Evolutionary conservation across 2,113 vertebrate species (phyloP).

Genomic region (Machaerirhynchus nigripectus): DNA sequence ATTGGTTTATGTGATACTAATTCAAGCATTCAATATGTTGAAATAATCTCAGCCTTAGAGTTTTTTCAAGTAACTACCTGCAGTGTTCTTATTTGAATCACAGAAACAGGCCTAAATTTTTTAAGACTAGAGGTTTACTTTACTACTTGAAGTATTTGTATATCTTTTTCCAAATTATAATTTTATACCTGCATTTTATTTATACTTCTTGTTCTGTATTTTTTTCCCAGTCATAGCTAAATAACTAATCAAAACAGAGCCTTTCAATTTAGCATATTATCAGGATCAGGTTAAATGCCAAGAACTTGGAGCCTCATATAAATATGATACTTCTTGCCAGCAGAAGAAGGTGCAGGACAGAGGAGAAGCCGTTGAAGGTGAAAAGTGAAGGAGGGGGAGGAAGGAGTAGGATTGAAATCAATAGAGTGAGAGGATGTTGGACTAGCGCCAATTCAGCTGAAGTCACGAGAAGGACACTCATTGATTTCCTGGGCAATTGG

Average conservation of each 20-base stretch:
- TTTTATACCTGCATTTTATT: background rate
- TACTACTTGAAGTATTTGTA: background rate
- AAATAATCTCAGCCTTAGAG: background rate
- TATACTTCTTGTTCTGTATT: background rate
- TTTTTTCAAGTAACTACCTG: conserved; percentile 4
- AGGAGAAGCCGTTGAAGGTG: background rate
- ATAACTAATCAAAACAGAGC: background rate
- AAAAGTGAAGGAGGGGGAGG: background rate
- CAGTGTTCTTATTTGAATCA: background rate
- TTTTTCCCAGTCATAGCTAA: background rate
- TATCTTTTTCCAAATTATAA: background rate
- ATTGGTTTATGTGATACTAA: background rate
- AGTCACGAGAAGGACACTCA: background rate
- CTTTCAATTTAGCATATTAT: background rate
- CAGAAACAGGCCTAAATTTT: background rate
- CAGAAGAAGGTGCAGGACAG: background rate
- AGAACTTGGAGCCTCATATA: background rate
- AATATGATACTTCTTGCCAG: background rate
- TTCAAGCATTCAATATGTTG: background rate
- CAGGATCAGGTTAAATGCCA: background rate
- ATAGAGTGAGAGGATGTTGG: background rate
- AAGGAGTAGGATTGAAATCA: background rate
- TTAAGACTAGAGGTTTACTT: background rate
- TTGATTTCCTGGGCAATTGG: background rate
- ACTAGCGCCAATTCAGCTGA: background rate